Conservation (phyloP, 2,797 vertebrate species). For the Mormyrus hasselquistii region DNA sequence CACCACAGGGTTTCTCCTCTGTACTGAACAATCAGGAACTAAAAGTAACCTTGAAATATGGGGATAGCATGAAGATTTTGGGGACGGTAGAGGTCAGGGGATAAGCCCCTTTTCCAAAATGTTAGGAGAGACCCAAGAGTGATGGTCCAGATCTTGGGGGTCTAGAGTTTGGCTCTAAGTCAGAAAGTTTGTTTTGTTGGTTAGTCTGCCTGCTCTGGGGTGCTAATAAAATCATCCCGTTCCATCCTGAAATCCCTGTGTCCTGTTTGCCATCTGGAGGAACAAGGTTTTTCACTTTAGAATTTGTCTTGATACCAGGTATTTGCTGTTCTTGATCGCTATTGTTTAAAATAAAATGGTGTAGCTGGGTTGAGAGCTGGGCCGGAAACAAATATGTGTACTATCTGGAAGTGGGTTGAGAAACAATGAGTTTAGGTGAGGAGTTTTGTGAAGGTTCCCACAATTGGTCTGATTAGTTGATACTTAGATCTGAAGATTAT, state of each 20-base stretch:
- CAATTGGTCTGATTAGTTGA: not conserved
- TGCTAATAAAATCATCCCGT: not conserved
- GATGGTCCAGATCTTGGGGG: not conserved
- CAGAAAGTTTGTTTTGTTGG: not conserved
- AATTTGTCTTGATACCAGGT: not conserved
- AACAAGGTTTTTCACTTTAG: not conserved
- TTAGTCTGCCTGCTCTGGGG: not conserved
- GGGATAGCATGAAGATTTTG: not conserved
- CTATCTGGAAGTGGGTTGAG: not conserved
- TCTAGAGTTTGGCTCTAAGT: not conserved
- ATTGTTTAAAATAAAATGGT: not conserved
- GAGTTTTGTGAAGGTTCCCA: not conserved
- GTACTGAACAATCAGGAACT: not conserved
- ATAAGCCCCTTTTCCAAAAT: not conserved
- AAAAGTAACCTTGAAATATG: not conserved
- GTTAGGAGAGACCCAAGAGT: not conserved
- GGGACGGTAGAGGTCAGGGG: not conserved
- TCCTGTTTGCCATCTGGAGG: not conserved
- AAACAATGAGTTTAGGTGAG: not conserved
- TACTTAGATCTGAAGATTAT: not conserved
- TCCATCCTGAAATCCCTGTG: not conserved
- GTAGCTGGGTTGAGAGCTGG: not conserved
- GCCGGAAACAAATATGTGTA: not conserved
- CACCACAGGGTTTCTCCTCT: not conserved
- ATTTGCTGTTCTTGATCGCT: not conserved